Evolutionary conservation across 2,113 vertebrate genomes (phyloP).

Genomic region (Eurystomus gularis): DNA sequence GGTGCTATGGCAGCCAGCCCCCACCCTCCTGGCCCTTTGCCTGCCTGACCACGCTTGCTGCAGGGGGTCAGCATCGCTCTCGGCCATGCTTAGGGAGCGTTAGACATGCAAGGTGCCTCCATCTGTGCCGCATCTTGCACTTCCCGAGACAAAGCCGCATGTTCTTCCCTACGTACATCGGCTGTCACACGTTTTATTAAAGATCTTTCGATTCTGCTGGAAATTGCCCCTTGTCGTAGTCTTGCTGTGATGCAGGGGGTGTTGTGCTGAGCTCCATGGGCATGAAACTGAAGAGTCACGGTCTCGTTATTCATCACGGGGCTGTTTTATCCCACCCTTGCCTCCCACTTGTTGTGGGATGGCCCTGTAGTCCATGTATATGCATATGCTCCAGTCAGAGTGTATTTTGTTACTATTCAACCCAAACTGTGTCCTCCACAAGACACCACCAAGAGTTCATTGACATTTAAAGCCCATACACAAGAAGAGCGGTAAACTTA

Average conservation of each 20-base stretch:
- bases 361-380: background rate
- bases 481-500: background rate
- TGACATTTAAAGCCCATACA: background rate
- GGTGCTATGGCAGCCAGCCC: background rate
- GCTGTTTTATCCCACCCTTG: background rate
- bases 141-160: background rate
- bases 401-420: background rate
- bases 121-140: background rate
- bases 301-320: background rate
- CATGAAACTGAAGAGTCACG: background rate
- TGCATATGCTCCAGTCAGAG: background rate
- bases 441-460: background rate
- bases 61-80: rapidly evolving
- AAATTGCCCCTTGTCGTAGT: background rate
- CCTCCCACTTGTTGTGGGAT: background rate
- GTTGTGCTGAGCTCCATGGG: background rate
- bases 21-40: background rate
- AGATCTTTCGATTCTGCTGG: background rate
- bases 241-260: rapidly evolving
- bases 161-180: rapidly evolving
- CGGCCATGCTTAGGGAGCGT: rapidly evolving
- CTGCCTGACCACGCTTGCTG: rapidly evolving
- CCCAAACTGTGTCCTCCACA: background rate
- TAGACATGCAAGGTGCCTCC: background rate
- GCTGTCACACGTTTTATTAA: background rate